A percentile compares a stretch with the other conserved stretches of the same genome.
phyloP scores from a whole-genome alignment of 2,888 invertebrate species.

The Venustoraphidia nigricollis region DNA sequence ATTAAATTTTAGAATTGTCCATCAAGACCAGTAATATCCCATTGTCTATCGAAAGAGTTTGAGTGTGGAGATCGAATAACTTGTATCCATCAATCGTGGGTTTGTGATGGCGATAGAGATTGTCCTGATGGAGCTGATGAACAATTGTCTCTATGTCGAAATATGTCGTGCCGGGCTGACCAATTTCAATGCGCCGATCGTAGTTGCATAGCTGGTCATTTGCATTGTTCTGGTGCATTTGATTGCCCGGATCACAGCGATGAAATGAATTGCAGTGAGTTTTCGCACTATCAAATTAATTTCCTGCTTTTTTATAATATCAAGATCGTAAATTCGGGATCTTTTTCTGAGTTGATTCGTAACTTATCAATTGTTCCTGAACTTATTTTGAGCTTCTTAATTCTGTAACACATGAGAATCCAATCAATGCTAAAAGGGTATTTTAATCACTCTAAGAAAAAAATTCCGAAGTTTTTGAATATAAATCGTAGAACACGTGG shows the following conservation, averaged over 20 bases:
- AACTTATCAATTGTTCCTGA: too few species aligned
- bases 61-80: slow-evolving; percentile 66
- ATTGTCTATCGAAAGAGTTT: slow-evolving; percentile 58
- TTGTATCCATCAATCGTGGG: slow-evolving; percentile 67
- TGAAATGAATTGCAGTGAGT: slow-evolving; percentile 67
- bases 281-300: neutral
- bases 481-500: neutral
- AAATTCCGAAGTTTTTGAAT: neutral
- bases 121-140: slow-evolving; percentile 76
- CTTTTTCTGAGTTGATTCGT: too few species aligned
- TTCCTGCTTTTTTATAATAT: slow-evolving; percentile 2
- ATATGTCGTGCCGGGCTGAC: slow-evolving; percentile 69
- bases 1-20: slow-evolving; percentile 40
- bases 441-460: neutral
- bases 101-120: slow-evolving; percentile 72
- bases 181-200: slow-evolving; percentile 72
- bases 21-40: slow-evolving; percentile 33
- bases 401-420: too few species aligned
- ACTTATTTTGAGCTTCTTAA: too few species aligned
- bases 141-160: slow-evolving; percentile 45
- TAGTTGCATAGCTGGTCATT: slow-evolving; percentile 63
- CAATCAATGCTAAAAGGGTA: too few species aligned
- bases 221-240: slow-evolving; percentile 64
- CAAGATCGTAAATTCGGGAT: too few species aligned
- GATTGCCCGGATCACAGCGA: slow-evolving; percentile 80